Percentiles rank a stretch among this genome's conserved stretches.
phyloP scores from a whole-genome alignment of 2,113 vertebrate species.

The Solenodon paradoxus region DNA sequence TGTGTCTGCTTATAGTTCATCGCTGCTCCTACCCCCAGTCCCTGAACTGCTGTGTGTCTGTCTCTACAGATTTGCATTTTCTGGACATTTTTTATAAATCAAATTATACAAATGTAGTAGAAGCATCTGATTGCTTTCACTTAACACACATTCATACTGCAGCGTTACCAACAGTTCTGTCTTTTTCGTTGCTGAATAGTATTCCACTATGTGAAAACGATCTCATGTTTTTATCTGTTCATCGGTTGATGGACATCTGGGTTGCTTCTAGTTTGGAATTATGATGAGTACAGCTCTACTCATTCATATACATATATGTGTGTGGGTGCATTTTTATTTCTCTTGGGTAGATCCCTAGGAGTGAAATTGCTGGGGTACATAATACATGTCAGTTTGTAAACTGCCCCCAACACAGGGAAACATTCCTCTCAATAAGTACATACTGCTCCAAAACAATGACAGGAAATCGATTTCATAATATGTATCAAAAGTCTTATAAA shows the following conservation, averaged over 20 bases:
- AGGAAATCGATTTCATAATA: not conserved
- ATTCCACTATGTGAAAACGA: not conserved
- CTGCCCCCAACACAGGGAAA: not conserved
- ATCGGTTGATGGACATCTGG: not conserved
- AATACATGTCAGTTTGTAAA: not conserved
- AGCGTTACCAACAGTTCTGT: not conserved
- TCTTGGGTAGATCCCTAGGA: not conserved
- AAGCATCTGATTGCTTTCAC: not conserved
- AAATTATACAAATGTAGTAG: not conserved
- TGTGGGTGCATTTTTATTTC: not conserved
- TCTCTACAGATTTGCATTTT: not conserved
- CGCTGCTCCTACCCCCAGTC: not conserved
- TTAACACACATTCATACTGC: not conserved
- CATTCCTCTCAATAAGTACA: not conserved
- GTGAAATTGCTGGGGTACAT: not conserved
- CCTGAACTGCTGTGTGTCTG: not conserved
- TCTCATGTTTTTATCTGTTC: not conserved
- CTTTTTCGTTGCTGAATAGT: not conserved
- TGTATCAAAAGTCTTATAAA: not conserved
- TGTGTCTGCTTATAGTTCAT: not conserved
- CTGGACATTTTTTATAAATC: not conserved
- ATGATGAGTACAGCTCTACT: not conserved
- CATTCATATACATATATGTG: not conserved
- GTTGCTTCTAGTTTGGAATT: not conserved
- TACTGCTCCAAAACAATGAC: not conserved